phyloP scores from a whole-genome alignment of 2,113 vertebrate species.

The Periophthalmus modestus region DNA sequence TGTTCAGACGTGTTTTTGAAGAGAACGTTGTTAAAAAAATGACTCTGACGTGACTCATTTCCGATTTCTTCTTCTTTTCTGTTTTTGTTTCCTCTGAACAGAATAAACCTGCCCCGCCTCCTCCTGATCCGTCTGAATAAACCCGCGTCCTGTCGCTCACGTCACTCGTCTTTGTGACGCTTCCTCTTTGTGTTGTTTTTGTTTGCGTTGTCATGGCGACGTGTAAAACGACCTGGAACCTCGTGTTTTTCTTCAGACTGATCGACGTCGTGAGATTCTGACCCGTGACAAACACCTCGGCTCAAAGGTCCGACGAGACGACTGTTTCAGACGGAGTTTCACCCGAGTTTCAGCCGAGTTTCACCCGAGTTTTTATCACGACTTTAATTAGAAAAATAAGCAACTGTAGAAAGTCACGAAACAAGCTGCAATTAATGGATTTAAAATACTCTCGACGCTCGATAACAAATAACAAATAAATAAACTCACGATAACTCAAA shows the following conservation, averaged over 20 bases:
- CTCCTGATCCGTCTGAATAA: constrained; percentile 6
- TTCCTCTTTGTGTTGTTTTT: constrained; percentile 67
- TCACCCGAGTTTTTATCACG: neutral
- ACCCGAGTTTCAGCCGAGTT: constrained; percentile 14
- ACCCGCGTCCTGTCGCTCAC: constrained; percentile 16
- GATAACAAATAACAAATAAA: too few relatives aligned
- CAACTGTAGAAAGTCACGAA: too few relatives aligned
- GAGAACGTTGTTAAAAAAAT: too few relatives aligned
- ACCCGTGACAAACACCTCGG: constrained; percentile 62
- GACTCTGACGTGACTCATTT: too few relatives aligned
- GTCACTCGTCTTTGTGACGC: too few relatives aligned
- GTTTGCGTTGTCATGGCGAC: constrained; percentile 70
- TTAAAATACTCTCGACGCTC: too few relatives aligned
- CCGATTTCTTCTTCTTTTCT: neutral
- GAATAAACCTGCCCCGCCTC: neutral
- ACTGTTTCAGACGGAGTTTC: constrained; percentile 52
- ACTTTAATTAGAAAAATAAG: neutral
- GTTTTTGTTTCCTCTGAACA: neutral
- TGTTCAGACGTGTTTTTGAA: too few relatives aligned
- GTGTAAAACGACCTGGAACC: constrained; percentile 49
- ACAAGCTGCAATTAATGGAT: too few relatives aligned
- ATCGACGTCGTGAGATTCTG: constrained; percentile 39
- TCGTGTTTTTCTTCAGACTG: constrained; percentile 44
- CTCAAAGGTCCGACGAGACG: constrained; percentile 45
- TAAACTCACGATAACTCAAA: too few relatives aligned